These are phyloP conservation scores for Pherbina coryleti DNA, from an alignment of 2,888 invertebrate species.

Conservation along the genomic window DNA sequence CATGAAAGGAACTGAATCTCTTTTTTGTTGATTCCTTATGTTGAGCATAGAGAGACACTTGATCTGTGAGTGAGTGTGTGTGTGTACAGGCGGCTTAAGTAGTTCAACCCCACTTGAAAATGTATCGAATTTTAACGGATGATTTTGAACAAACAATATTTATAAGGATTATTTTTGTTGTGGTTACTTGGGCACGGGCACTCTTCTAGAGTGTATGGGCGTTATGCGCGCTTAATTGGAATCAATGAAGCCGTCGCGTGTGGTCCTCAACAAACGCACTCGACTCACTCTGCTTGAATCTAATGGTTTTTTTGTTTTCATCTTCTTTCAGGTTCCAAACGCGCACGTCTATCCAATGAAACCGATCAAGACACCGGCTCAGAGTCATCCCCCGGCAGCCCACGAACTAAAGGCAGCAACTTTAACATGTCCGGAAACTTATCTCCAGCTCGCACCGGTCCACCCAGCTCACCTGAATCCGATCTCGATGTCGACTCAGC, in stretches of 20 bases:
- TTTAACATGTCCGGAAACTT: constrained; percentile 65
- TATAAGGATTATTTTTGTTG: neutral
- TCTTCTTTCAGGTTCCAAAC: constrained; percentile 64
- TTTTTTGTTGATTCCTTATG: neutral
- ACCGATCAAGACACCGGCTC: constrained; percentile 70
- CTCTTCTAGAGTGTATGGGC: neutral
- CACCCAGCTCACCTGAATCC: constrained; percentile 69
- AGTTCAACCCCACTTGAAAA: constrained; percentile 26
- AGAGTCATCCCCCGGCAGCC: constrained; percentile 69
- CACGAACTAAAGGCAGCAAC: constrained; percentile 58
- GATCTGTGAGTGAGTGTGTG: neutral
- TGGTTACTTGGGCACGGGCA: neutral
- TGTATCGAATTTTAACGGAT: constrained; percentile 25
- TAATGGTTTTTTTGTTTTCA: neutral
- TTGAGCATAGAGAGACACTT: neutral
- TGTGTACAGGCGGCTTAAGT: neutral
- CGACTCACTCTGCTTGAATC: neutral
- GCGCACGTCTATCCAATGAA: constrained; percentile 68
- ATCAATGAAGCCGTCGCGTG: constrained; percentile 11
- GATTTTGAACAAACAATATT: neutral
- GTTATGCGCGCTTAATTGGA: constrained; percentile 7
- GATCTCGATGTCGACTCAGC: constrained; percentile 70
- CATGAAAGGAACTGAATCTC: neutral
- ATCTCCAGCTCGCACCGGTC: constrained; percentile 68
- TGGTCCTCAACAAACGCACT: constrained; percentile 9